Percentiles rank a stretch among this genome's conserved stretches.
Conservation (phyloP, 2,888 invertebrate genomes). For the Ophioninae sp. region DNA sequence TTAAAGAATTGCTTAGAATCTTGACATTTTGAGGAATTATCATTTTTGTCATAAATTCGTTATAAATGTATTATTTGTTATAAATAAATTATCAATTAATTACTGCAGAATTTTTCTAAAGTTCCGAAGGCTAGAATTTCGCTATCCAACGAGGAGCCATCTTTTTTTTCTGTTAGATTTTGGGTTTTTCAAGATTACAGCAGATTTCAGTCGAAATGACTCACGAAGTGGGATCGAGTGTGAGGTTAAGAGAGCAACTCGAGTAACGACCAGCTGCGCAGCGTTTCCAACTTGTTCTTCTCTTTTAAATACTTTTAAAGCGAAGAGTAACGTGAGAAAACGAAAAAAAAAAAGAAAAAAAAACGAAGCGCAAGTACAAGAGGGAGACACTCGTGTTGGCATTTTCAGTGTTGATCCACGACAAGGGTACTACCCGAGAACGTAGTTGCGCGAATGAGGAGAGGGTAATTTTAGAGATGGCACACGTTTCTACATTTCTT, state of each 20-base stretch:
- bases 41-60: too few species aligned
- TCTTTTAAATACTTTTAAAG: conserved; percentile 9
- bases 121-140: too few species aligned
- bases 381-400: conserved; percentile 10
- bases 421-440: conserved; percentile 17
- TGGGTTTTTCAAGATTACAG: neutral
- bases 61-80: too few species aligned
- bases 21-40: too few species aligned
- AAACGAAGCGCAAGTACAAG: conserved; percentile 13
- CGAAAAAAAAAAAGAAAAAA: conserved; percentile 6
- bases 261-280: conserved; percentile 56
- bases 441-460: conserved; percentile 44
- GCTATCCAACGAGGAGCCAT: too few species aligned
- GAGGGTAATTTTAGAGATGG: conserved; percentile 57
- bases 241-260: conserved; percentile 31
- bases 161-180: too few species aligned
- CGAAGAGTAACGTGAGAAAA: conserved; percentile 7
- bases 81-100: too few species aligned
- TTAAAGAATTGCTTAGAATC: too few species aligned
- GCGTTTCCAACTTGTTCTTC: conserved; percentile 3
- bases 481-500: conserved; percentile 37
- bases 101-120: too few species aligned
- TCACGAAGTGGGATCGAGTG: conserved; percentile 7
- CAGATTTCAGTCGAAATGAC: neutral
- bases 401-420: conserved; percentile 47